Evolutionary conservation across 53 echinoderm and acorn worm species (phyloP).

Genomic region (Holothuria leucospilota): DNA sequence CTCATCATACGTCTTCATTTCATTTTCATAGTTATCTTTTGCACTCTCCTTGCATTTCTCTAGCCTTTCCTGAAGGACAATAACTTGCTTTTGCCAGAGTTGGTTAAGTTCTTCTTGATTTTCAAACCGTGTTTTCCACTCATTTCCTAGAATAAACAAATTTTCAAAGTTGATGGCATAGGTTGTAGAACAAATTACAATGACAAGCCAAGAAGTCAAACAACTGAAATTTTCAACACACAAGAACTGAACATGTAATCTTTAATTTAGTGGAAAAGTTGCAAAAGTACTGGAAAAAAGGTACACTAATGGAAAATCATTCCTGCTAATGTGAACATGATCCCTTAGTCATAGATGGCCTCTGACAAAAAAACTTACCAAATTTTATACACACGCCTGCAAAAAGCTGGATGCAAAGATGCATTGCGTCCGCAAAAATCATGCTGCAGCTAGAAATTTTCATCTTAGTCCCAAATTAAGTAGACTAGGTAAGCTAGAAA

Average conservation of each 20-base stretch:
- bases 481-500: no score
- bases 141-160: conserved; percentile 76
- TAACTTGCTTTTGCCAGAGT: conserved; percentile 86
- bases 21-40: conserved; percentile 85
- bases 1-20: conserved; percentile 93
- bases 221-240: no score
- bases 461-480: no score
- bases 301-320: no score
- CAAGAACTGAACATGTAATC: neutral
- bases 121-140: conserved; percentile 96
- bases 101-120: conserved; percentile 96
- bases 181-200: neutral
- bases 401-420: no score
- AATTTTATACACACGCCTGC: no score
- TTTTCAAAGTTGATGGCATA: neutral
- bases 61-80: conserved; percentile 76
- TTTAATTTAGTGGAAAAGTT: neutral
- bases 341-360: no score
- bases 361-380: no score
- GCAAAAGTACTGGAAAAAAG: neutral
- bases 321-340: no score
- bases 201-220: no score
- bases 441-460: no score
- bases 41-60: conserved; percentile 86
- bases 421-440: no score